These are phyloP conservation scores for Dasyurus viverrinus DNA, from an alignment of 2,113 vertebrate species.

Conservation along the genomic window DNA sequence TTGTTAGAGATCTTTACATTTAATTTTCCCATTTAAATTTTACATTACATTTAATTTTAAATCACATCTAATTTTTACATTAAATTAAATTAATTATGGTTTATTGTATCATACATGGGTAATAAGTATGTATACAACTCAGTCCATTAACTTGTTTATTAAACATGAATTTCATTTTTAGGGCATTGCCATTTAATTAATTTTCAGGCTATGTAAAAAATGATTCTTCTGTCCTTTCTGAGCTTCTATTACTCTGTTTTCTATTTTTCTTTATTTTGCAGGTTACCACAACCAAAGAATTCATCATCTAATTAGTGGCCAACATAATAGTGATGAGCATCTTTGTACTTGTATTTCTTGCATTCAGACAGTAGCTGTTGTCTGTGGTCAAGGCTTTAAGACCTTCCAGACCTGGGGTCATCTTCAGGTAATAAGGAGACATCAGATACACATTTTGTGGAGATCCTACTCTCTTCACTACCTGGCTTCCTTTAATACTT, in stretches of 20 bases:
- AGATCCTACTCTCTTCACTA: background rate
- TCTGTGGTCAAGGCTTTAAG: background rate
- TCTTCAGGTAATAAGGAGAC: background rate
- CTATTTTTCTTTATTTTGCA: background rate
- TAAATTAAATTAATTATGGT: background rate
- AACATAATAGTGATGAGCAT: background rate
- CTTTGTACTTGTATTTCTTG: background rate
- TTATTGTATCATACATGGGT: background rate
- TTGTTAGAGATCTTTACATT: background rate
- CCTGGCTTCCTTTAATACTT: background rate
- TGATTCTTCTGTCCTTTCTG: background rate
- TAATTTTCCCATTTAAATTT: background rate
- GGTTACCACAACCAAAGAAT: background rate
- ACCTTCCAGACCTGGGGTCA: background rate
- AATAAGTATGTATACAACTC: background rate
- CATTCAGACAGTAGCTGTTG: background rate
- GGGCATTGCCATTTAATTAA: background rate
- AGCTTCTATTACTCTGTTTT: background rate
- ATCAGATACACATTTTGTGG: background rate
- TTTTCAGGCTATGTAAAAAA: background rate
- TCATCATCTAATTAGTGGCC: background rate
- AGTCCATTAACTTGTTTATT: background rate
- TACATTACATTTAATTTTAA: too few species aligned
- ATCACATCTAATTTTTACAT: too few species aligned
- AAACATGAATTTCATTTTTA: background rate